These are phyloP conservation scores for Passer domesticus DNA, from an alignment of 2,113 vertebrate genomes.

Conservation along the genomic window DNA sequence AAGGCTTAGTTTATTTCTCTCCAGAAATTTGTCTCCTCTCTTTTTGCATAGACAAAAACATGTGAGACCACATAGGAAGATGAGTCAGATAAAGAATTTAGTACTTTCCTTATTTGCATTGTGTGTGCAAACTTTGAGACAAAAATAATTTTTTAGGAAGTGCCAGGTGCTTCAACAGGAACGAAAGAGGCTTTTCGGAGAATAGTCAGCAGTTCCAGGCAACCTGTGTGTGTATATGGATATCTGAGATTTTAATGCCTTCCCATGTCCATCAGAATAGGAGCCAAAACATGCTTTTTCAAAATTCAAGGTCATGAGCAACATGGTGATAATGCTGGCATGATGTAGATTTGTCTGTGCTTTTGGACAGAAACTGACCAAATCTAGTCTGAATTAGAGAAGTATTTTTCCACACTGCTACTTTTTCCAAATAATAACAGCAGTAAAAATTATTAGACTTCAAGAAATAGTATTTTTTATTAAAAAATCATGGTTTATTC, in stretches of 20 bases:
- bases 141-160: neutral
- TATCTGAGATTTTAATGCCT: neutral
- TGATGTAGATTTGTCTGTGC: neutral
- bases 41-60: neutral
- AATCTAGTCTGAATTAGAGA: neutral
- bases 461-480: neutral
- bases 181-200: neutral
- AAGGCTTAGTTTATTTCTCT: neutral
- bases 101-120: neutral
- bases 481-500: neutral
- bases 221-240: neutral
- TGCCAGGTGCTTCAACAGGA: neutral
- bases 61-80: neutral
- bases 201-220: neutral
- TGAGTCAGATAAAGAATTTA: neutral
- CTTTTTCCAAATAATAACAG: accelerated
- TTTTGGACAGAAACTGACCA: neutral
- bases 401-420: accelerated
- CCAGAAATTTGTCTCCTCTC: neutral
- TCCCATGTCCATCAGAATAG: neutral
- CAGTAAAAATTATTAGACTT: neutral
- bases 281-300: neutral
- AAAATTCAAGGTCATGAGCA: neutral
- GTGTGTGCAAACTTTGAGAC: neutral
- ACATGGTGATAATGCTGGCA: accelerated